Conservation (phyloP, 2,113 vertebrate genomes). For the Leptobrachium ailaonicum region DNA sequence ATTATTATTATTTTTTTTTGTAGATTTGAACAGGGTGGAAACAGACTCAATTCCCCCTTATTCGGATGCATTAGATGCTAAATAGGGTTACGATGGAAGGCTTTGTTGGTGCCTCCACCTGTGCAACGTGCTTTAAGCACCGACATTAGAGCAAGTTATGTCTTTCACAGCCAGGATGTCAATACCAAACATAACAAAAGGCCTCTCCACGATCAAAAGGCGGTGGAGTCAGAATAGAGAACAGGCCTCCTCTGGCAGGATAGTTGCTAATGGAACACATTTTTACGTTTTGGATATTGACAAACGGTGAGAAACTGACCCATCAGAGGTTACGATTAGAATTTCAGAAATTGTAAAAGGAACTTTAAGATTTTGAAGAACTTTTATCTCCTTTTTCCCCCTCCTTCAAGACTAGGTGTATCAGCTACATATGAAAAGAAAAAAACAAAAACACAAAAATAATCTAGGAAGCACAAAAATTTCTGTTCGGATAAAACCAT, state of each 20-base stretch:
- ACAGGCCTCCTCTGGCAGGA: not conserved
- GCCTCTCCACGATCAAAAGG: not conserved
- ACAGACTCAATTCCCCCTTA: not conserved
- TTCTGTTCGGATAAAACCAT: not conserved
- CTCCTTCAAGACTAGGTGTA: too few species aligned
- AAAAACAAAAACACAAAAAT: not conserved
- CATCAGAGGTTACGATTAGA: too few species aligned
- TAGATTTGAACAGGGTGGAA: not conserved
- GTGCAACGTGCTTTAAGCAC: conserved; percentile 16
- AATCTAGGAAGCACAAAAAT: conserved; percentile 39
- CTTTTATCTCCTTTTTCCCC: too few species aligned
- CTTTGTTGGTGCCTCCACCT: not conserved
- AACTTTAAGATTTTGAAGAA: not conserved
- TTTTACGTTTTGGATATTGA: conserved; percentile 5
- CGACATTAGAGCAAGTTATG: not conserved
- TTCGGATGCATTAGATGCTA: conserved; percentile 21
- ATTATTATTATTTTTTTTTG: not conserved
- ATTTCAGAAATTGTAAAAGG: too few species aligned
- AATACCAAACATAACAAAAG: not conserved
- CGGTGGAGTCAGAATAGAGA: not conserved
- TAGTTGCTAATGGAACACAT: conserved; percentile 3
- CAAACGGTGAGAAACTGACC: not conserved
- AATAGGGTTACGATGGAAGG: conserved; percentile 3
- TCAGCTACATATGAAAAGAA: too few species aligned
- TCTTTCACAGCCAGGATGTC: not conserved